These are phyloP conservation scores for Acronicta aceris DNA, from an alignment of 2,888 invertebrate genomes.

Conservation along the genomic window DNA sequence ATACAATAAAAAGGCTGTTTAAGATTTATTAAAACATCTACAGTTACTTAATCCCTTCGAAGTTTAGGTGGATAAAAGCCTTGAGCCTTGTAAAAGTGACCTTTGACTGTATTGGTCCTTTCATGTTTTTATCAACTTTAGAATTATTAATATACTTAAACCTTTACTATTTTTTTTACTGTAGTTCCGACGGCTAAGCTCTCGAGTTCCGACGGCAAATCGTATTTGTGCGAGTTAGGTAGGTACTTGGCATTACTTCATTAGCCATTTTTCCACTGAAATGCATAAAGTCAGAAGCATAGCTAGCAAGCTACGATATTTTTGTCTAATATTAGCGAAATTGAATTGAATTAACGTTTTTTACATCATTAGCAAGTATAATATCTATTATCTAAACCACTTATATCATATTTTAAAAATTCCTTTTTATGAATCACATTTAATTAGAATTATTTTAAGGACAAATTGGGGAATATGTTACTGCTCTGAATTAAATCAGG, in stretches of 20 bases:
- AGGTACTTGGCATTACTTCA: conserved; percentile 15
- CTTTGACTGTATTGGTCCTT: too few relatives aligned
- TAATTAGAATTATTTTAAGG: conserved; percentile 30
- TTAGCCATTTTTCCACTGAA: conserved; percentile 23
- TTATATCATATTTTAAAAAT: conserved; percentile 47
- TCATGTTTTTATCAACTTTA: too few relatives aligned
- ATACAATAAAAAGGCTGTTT: too few relatives aligned
- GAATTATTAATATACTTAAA: too few relatives aligned
- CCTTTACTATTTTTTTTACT: too few relatives aligned
- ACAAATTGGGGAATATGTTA: conserved; percentile 37
- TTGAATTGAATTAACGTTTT: conserved; percentile 28
- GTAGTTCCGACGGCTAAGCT: too few relatives aligned
- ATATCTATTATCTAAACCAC: conserved; percentile 21
- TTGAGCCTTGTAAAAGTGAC: too few relatives aligned
- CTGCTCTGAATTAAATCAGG: conserved; percentile 50
- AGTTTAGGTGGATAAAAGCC: too few relatives aligned
- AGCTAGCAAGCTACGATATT: conserved; percentile 36
- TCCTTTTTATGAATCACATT: conserved; percentile 52
- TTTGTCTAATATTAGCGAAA: conserved; percentile 29
- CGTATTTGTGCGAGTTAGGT: conserved; percentile 22
- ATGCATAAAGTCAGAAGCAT: conserved; percentile 36
- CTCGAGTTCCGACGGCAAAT: too few relatives aligned
- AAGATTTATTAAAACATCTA: too few relatives aligned
- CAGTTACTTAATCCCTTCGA: too few relatives aligned
- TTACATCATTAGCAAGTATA: conserved; percentile 4